These are phyloP conservation scores for Nyctibius bracteatus DNA, from an alignment of 2,113 vertebrate species.

Conservation along the genomic window DNA sequence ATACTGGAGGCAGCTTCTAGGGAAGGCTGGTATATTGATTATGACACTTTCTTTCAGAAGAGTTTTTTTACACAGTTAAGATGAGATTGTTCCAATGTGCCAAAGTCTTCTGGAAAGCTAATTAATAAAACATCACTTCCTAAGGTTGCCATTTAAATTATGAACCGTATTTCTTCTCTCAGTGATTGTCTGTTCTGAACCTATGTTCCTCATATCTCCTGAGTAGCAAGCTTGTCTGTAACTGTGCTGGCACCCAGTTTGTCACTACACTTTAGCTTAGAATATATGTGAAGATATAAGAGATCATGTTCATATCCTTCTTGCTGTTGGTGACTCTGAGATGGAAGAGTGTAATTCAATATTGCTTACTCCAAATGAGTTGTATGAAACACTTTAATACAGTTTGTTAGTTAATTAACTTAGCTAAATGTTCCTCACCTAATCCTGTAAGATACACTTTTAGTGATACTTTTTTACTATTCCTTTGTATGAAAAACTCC, in stretches of 20 bases:
- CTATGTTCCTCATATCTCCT: neutral
- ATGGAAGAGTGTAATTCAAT: neutral
- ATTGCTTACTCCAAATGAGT: neutral
- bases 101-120: neutral
- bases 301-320: neutral
- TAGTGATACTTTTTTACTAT: neutral
- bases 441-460: neutral
- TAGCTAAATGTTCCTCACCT: neutral
- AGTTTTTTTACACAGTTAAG: neutral
- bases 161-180: neutral
- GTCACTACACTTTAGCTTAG: neutral
- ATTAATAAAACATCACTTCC: neutral
- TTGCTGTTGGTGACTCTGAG: neutral
- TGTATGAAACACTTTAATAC: neutral
- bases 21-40: neutral
- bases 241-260: neutral
- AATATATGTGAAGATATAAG: neutral
- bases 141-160: neutral
- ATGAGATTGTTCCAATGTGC: neutral
- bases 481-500: neutral
- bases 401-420: neutral
- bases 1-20: neutral
- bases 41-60: neutral
- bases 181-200: neutral
- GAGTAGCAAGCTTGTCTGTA: neutral